Conservation (phyloP, 2,888 invertebrate genomes). For the Eledone cirrhosa region DNA sequence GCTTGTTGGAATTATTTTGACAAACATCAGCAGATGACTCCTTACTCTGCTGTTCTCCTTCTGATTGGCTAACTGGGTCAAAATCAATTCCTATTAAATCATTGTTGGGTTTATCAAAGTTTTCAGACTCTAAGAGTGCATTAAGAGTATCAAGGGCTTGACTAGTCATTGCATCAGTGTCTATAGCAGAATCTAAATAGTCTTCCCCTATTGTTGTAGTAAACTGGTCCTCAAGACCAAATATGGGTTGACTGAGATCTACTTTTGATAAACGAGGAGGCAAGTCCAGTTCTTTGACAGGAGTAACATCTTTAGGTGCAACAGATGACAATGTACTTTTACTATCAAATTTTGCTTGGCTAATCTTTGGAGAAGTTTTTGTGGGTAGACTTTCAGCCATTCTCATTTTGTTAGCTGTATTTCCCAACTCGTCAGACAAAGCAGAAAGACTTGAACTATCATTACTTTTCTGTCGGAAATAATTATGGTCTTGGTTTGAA, state of each 20-base stretch:
- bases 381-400: not conserved
- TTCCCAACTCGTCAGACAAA: constrained; percentile 17
- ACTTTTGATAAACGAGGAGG: constrained; percentile 5
- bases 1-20: not conserved
- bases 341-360: not conserved
- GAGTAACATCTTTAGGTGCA: constrained; percentile 13
- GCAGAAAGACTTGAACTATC: constrained; percentile 34
- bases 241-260: constrained; percentile 23
- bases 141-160: constrained; percentile 7
- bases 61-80: not conserved
- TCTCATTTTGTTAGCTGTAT: not conserved
- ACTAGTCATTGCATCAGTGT: not conserved
- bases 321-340: constrained; percentile 21
- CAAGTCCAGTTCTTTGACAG: not conserved
- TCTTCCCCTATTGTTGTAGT: constrained; percentile 18
- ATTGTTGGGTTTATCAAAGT: not conserved
- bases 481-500: constrained; percentile 53
- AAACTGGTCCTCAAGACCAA: constrained; percentile 24
- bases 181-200: constrained; percentile 9
- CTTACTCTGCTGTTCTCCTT: not conserved
- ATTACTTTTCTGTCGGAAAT: constrained; percentile 51
- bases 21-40: not conserved
- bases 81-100: not conserved
- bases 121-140: constrained; percentile 1
- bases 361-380: not conserved